Evolutionary conservation across 2,888 invertebrate genomes (phyloP).

Genomic region (Caradrina kadenii): DNA sequence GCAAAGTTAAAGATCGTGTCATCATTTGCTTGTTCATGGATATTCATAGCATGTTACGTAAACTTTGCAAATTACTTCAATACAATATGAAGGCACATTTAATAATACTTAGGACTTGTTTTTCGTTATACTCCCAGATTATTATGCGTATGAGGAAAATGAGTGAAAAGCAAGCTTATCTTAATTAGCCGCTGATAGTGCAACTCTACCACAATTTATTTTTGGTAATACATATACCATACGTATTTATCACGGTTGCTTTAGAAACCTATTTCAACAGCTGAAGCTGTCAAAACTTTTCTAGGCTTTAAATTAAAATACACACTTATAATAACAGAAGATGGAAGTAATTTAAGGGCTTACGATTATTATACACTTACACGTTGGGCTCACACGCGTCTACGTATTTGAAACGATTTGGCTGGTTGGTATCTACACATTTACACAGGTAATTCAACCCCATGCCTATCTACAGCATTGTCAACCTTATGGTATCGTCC

Average conservation of each 20-base stretch:
- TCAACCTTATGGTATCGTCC: background rate
- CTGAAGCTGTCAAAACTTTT: no score
- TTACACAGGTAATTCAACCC: background rate
- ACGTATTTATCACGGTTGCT: background rate
- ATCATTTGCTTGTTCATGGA: conserved; percentile 61
- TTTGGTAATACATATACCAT: background rate
- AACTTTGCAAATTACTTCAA: conserved; percentile 47
- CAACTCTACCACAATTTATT: background rate
- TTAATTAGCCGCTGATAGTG: background rate
- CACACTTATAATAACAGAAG: background rate
- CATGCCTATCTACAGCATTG: background rate
- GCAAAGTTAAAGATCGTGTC: conserved; percentile 49
- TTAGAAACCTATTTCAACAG: background rate
- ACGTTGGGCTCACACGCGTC: no score
- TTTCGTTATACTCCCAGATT: conserved; percentile 12
- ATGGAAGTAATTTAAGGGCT: background rate
- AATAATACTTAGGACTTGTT: conserved; percentile 22
- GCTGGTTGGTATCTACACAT: background rate
- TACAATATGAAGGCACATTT: conserved; percentile 36
- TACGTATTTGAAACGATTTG: background rate
- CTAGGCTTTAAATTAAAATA: background rate
- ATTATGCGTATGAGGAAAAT: conserved; percentile 3
- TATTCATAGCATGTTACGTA: conserved; percentile 65
- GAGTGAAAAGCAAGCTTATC: conserved; percentile 6
- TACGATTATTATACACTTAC: background rate